Evolutionary conservation across 2,113 vertebrate genomes (phyloP), one percentile per base, ranked within the genome.

Genomic region (Excalfactoria chinensis): DNA sequence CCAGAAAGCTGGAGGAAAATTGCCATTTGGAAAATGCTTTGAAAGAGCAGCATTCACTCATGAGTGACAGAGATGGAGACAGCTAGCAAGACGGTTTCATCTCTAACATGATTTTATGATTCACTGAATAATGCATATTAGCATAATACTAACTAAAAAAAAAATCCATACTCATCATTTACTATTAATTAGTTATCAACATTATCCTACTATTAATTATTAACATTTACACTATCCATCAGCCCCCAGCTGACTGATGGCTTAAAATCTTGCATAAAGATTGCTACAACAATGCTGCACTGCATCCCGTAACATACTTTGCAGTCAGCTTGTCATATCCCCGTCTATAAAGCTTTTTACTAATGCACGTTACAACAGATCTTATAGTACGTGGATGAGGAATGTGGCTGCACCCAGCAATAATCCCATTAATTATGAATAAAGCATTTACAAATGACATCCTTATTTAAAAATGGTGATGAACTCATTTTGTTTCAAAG

Each of bases 51-150:
- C 60, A 26, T 1, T 83, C 74, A 58, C 74, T 82, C 56, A 28
- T 49, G 78, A 64, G 87, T 21, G 84, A 60, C 53, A 84, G 21
- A 60, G 81, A 60, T 1, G 3, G 89, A 71, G 90, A 89, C 74
- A 85, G 87, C 75, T 34, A 49, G 88, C 77, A 82, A 86, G 85
- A 80, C 71, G 58, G 86, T 86, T 79, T 87, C 85, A 74, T 94
- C 89, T 71, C 69, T 72, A 86, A 89, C 35, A 3, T 76, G 92
- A 94, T 92, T 96, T 95, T 93, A 93, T 93, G 94, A 93, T 89
- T 88, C 89, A 93, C 91, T 96, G 96, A 96, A 94, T 95, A 95
- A 95, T 95, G 72, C 73, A 78, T 91, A 95, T 95, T 96, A 96
- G 93, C 93, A 93, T 96, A 96, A 93, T 69, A 80, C 91, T 89